Evolutionary conservation across 1,140 invertebrate species (phyloP).

Genomic region (Rhopalosiphum maidis): DNA sequence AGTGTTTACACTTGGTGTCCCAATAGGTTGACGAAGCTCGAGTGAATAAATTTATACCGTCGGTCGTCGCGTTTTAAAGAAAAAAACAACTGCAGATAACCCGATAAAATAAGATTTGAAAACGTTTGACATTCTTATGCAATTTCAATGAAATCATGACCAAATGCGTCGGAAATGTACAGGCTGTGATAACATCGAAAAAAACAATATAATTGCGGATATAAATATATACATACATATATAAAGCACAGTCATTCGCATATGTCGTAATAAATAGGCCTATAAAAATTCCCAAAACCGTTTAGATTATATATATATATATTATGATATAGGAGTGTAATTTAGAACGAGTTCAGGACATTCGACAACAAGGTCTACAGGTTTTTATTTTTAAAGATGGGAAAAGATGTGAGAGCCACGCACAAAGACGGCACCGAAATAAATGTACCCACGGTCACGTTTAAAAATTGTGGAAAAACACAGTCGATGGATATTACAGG

Average conservation of each 20-base stretch:
- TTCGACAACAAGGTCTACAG: not conserved
- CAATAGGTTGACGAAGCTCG: not conserved
- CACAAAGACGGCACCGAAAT: not conserved
- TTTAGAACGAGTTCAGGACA: slow-evolving; percentile 6
- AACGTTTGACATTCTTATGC: not conserved
- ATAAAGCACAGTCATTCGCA: too few species aligned
- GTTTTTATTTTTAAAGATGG: slow-evolving; percentile 7
- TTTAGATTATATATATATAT: not conserved
- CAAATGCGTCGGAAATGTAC: too few species aligned
- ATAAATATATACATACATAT: not conserved
- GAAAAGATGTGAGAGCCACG: not conserved
- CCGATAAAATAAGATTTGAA: not conserved
- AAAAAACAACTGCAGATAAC: not conserved
- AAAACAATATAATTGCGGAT: not conserved
- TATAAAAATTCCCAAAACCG: not conserved
- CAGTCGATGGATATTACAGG: not conserved
- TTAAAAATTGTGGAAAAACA: not conserved
- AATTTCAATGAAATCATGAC: not conserved
- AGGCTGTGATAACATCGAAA: too few species aligned
- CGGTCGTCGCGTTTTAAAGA: not conserved
- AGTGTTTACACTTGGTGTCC: not conserved
- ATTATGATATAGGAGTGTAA: not conserved
- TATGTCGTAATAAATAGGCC: not conserved
- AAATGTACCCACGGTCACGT: not conserved
- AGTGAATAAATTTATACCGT: not conserved